phyloP scores from a whole-genome alignment of 2,888 invertebrate genomes.

The Diloba caeruleocephala region DNA sequence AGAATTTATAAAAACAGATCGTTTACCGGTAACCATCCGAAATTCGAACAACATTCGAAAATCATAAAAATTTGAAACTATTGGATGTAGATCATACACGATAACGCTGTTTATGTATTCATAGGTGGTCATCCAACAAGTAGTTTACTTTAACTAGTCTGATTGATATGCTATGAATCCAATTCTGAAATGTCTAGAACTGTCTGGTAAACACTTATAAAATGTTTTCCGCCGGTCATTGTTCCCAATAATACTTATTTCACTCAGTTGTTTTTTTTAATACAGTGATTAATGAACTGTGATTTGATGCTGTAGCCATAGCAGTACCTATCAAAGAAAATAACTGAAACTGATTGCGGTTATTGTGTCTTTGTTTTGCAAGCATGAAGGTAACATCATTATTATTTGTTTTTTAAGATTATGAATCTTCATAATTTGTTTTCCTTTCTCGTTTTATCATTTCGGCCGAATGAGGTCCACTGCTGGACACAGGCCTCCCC shows the following conservation, averaged over 20 bases:
- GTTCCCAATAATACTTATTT: conserved; percentile 23
- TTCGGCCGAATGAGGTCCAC: too few species aligned
- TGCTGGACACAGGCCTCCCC: too few species aligned
- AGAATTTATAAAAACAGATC: too few species aligned
- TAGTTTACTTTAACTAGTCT: neutral
- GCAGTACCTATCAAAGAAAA: neutral
- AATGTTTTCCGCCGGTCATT: conserved; percentile 31
- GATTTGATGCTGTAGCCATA: conserved; percentile 1
- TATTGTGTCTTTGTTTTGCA: neutral
- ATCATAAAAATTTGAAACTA: too few species aligned
- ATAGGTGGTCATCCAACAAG: too few species aligned
- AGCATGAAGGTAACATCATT: neutral
- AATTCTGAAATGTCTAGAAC: conserved; percentile 8
- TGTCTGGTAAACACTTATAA: conserved; percentile 26
- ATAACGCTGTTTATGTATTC: too few species aligned
- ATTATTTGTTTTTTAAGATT: too few species aligned
- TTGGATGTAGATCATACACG: too few species aligned
- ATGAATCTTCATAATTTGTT: too few species aligned
- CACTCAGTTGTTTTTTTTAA: conserved; percentile 14
- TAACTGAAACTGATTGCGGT: neutral
- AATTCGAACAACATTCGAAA: too few species aligned
- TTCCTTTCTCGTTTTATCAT: too few species aligned
- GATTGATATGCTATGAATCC: conserved; percentile 5
- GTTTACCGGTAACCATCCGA: too few species aligned
- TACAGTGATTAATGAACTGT: conserved; percentile 17